Evolutionary conservation across 2,888 invertebrate genomes (phyloP).

Genomic region (Harpalus rufipes): DNA sequence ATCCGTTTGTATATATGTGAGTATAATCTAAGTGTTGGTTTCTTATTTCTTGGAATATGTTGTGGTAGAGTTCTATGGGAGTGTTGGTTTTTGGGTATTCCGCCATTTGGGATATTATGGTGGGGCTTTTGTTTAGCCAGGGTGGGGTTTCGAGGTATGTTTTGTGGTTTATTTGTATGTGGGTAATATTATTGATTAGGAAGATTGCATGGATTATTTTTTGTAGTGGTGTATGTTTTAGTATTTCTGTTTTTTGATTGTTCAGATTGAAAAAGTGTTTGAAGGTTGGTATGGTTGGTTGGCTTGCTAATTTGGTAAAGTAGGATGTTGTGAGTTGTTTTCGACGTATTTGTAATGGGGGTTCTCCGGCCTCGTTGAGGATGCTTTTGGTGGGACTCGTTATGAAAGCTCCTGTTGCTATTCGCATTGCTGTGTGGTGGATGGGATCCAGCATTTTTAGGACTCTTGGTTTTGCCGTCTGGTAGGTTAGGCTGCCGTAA

Average conservation of each 20-base stretch:
- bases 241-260: no score
- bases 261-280: no score
- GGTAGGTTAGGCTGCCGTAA: not conserved
- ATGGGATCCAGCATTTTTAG: not conserved
- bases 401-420: not conserved
- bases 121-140: conserved; percentile 4
- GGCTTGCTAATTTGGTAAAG: not conserved
- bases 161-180: not conserved
- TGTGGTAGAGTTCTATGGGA: not conserved
- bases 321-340: not conserved
- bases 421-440: not conserved
- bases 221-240: no score
- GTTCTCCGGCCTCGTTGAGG: not conserved
- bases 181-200: no score
- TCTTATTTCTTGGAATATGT: no score
- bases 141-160: not conserved
- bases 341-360: not conserved
- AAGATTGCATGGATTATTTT: no score
- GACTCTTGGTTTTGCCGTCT: not conserved
- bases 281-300: no score
- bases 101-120: not conserved
- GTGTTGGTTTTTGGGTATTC: no score
- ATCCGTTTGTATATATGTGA: conserved; percentile 31
- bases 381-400: not conserved
- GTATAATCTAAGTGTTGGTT: not conserved